Conservation (phyloP, 2,888 invertebrate genomes). For the Cataglyphis livida region DNA sequence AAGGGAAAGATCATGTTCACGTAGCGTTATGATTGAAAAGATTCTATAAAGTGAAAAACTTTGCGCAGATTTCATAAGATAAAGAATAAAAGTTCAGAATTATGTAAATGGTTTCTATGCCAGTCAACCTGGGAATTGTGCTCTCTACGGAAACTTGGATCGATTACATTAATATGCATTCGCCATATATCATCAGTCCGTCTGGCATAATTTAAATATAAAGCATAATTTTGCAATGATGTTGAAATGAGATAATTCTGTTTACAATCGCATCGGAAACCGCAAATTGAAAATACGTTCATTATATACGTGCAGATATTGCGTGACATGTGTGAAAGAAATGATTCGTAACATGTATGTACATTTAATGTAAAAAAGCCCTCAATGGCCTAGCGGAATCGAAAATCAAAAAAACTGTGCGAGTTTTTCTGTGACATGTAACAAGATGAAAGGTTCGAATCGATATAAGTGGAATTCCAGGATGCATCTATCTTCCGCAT, state of each 20-base stretch:
- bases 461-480: constrained; percentile 65
- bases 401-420: not conserved
- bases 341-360: not conserved
- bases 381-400: not conserved
- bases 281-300: constrained; percentile 26
- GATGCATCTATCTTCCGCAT: constrained; percentile 62
- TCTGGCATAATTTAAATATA: constrained; percentile 39
- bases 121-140: constrained; percentile 50
- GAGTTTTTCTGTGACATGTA: not conserved
- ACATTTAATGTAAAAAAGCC: not conserved
- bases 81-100: constrained; percentile 52
- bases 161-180: constrained; percentile 55
- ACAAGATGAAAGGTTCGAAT: constrained; percentile 7
- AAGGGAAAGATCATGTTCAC: constrained; percentile 29
- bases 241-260: constrained; percentile 32
- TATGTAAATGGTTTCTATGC: constrained; percentile 50
- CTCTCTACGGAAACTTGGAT: constrained; percentile 36
- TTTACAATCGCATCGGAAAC: not conserved
- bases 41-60: constrained; percentile 52
- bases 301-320: not conserved
- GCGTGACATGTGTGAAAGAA: not conserved
- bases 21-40: constrained; percentile 40
- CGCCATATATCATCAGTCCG: constrained; percentile 41
- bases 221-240: constrained; percentile 32
- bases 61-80: constrained; percentile 40